These are phyloP conservation scores for Andrena marginata DNA, from an alignment of 2,888 invertebrate genomes.

Conservation along the genomic window DNA sequence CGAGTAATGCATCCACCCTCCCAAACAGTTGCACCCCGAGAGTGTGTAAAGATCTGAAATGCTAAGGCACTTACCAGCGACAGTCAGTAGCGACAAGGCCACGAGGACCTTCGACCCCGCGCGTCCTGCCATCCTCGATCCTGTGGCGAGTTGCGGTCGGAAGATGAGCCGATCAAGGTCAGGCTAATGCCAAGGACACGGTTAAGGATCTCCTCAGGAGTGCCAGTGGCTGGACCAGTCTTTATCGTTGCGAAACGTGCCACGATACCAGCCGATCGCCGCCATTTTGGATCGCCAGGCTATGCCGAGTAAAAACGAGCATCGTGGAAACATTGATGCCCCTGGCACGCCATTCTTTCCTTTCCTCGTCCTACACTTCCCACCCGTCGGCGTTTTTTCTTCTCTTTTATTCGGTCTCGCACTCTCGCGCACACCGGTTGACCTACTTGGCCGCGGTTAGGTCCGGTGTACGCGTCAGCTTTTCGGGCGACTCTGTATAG, in stretches of 20 bases:
- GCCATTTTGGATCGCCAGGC: slow-evolving; percentile 74
- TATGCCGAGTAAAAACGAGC: slow-evolving; percentile 52
- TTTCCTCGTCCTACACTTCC: slow-evolving; percentile 43
- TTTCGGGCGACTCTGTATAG: slow-evolving; percentile 48
- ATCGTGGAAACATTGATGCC: slow-evolving; percentile 58
- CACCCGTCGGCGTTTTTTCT: slow-evolving; percentile 36
- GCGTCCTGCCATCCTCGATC: slow-evolving; percentile 52
- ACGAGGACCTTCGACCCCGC: slow-evolving; percentile 58
- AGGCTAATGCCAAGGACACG: slow-evolving; percentile 56
- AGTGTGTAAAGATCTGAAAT: background rate
- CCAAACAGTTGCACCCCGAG: too few relatives aligned
- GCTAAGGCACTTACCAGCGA: slow-evolving; percentile 58
- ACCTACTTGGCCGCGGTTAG: slow-evolving; percentile 71
- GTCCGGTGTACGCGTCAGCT: slow-evolving; percentile 69
- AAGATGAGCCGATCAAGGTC: slow-evolving; percentile 51
- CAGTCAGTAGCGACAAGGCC: slow-evolving; percentile 59
- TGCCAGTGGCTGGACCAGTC: slow-evolving; percentile 44
- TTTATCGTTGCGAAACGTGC: slow-evolving; percentile 52
- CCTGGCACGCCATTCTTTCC: slow-evolving; percentile 65
- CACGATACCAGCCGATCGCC: slow-evolving; percentile 67
- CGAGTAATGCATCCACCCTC: too few relatives aligned
- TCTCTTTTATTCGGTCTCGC: slow-evolving; percentile 64
- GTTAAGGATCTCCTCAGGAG: slow-evolving; percentile 48
- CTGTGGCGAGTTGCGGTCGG: slow-evolving; percentile 21
- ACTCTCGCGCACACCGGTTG: slow-evolving; percentile 71